These are phyloP conservation scores for Tetragnatha versicolor DNA, from an alignment of 1,140 invertebrate species.

Conservation along the genomic window DNA sequence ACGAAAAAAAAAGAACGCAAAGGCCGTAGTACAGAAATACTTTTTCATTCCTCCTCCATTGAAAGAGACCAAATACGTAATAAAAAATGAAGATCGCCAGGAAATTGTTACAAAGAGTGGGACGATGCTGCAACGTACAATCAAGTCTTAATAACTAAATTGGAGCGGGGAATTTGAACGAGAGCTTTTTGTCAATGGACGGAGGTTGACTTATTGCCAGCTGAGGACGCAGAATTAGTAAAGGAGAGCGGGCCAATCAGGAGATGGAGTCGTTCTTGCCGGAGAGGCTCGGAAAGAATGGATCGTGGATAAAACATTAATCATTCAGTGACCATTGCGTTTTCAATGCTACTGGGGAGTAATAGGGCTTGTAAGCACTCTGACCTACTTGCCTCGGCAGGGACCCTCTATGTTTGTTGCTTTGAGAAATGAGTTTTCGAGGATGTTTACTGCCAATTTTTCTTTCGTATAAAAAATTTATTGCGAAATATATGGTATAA, in stretches of 20 bases:
- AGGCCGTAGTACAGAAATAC: not conserved
- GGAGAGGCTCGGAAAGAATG: not conserved
- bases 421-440: no score
- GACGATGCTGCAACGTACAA: constrained; percentile 22
- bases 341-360: no score
- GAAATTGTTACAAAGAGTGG: constrained; percentile 34
- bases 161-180: constrained; percentile 6
- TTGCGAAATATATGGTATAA: no score
- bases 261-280: not conserved
- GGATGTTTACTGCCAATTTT: no score
- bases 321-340: no score
- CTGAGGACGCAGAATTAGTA: constrained; percentile 25
- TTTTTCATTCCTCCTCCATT: constrained; percentile 10
- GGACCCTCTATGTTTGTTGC: not conserved
- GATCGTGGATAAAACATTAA: not conserved
- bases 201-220: constrained; percentile 10
- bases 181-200: not conserved
- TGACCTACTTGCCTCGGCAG: not conserved
- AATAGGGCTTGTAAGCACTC: not conserved
- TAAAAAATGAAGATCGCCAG: not conserved
- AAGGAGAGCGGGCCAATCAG: not conserved
- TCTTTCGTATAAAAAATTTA: no score
- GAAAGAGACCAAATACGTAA: not conserved
- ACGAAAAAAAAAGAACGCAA: not conserved
- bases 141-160: constrained; percentile 36